phyloP scores from a whole-genome alignment of 2,113 vertebrate species.

The Gavia stellata region DNA sequence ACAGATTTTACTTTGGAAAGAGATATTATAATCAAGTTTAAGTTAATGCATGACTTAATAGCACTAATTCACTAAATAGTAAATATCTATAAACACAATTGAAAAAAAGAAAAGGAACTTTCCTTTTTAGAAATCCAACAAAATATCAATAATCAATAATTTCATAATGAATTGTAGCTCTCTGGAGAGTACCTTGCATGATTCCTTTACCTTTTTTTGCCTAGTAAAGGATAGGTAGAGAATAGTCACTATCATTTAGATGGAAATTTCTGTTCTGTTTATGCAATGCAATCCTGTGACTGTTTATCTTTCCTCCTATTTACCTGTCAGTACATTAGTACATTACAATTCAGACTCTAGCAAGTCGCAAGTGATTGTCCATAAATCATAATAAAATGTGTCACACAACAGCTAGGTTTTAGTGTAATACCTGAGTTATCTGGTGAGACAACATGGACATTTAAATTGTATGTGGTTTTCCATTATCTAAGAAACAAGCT shows the following conservation, averaged over 20 bases:
- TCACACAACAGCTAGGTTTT: background rate
- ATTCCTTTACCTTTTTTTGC: background rate
- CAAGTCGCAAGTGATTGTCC: background rate
- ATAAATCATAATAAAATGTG: conserved; percentile 33
- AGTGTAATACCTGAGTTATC: background rate
- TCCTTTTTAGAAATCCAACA: background rate
- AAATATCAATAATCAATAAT: background rate
- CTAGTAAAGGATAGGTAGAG: background rate
- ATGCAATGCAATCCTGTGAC: background rate
- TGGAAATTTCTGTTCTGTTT: background rate
- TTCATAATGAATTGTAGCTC: background rate
- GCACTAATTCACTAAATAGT: background rate
- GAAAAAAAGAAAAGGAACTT: background rate
- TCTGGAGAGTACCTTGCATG: background rate
- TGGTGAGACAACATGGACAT: background rate
- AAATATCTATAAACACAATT: background rate
- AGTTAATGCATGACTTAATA: background rate
- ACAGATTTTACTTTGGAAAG: background rate
- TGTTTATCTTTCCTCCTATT: background rate
- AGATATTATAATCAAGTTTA: background rate
- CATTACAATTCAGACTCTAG: background rate
- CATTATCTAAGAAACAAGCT: background rate
- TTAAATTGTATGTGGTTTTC: conserved; percentile 7
- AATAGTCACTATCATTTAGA: background rate
- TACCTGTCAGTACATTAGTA: background rate